phyloP scores from a whole-genome alignment of 2,113 vertebrate species.

The Chionodraco myersi region DNA sequence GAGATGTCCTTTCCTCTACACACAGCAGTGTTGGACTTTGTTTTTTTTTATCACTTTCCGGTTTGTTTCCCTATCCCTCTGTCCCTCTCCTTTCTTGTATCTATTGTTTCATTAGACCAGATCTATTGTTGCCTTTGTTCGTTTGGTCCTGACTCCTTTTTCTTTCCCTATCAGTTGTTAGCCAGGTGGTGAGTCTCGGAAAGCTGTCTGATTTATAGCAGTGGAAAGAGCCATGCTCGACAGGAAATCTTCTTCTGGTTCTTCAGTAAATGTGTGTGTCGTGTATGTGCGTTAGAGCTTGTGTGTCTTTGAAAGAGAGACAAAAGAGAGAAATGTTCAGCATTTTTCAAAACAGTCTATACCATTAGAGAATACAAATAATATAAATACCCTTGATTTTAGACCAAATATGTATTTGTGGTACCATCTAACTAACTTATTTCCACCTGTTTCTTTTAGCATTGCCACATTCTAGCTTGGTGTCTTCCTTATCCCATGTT shows the following conservation, averaged over 20 bases:
- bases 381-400: not conserved
- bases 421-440: not conserved
- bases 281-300: not conserved
- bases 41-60: too few species aligned
- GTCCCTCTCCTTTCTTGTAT: conserved; percentile 54
- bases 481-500: not conserved
- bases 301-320: not conserved
- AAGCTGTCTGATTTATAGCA: conserved; percentile 77
- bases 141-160: conserved; percentile 53
- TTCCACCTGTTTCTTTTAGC: not conserved
- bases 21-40: conserved; percentile 21
- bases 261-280: conserved; percentile 34
- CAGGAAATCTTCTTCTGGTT: conserved; percentile 45
- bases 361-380: not conserved
- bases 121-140: conserved; percentile 69
- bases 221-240: conserved; percentile 52
- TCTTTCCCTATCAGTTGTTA: conserved; percentile 72
- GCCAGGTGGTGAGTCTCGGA: conserved; percentile 72
- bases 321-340: not conserved
- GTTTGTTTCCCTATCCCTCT: conserved; percentile 42
- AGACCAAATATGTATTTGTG: not conserved
- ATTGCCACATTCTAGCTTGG: not conserved
- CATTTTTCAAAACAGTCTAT: too few species aligned
- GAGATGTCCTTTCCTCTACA: conserved; percentile 32
- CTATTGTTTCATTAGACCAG: conserved; percentile 70